Evolutionary conservation across 2,797 vertebrate genomes (phyloP), one percentile per base, ranked within the genome.

Genomic region (Gadopsis bispinosus): DNA sequence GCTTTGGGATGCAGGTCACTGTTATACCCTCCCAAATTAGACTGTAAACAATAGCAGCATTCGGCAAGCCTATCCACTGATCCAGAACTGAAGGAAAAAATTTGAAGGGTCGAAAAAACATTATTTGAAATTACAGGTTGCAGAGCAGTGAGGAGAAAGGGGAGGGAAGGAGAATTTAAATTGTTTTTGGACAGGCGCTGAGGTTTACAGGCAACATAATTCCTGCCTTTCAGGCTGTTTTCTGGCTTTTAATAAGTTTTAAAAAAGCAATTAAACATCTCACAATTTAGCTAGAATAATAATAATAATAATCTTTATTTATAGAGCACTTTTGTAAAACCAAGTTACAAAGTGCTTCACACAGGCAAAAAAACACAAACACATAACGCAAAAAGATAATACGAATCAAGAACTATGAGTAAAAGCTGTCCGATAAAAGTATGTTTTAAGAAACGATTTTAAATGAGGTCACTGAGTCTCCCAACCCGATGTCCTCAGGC

Each of bases 1-100:
- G 85, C 73, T 69, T 77, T 61, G 80, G 80, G 80, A 87, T 83
- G 79, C 82, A 85, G 80, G 79, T 89, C 87, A 81, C 67, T 59
- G 67, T 63, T 83, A 59, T 43, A 35, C 33, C 69, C 56, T 58
- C 39, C 80, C 59, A 80, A 80, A 89, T 85, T 75, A 83, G 70
- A 81, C 61, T 66, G 77, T 86, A 86, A 84, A 84, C 69, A 90
- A 84, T 56, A 71, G 75, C 75, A 77, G 82, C 53, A 20, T 59
- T 73, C 22, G n/a, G 22, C 12, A 73, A 67, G 50, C 29, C 29
- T 26, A 41, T 33, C 54, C 59, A 69, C 60, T 73, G 75, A 86
- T 74, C 60, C 76, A 65, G 61, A 75, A 65, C 31, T 1, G 5
- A 17, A 73, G 26, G 26, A 26, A 26, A 63, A 64, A 45, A 39